Evolutionary conservation across 2,113 vertebrate species (phyloP), one percentile per base, ranked within the genome.

Genomic region (Zingel zingel): DNA sequence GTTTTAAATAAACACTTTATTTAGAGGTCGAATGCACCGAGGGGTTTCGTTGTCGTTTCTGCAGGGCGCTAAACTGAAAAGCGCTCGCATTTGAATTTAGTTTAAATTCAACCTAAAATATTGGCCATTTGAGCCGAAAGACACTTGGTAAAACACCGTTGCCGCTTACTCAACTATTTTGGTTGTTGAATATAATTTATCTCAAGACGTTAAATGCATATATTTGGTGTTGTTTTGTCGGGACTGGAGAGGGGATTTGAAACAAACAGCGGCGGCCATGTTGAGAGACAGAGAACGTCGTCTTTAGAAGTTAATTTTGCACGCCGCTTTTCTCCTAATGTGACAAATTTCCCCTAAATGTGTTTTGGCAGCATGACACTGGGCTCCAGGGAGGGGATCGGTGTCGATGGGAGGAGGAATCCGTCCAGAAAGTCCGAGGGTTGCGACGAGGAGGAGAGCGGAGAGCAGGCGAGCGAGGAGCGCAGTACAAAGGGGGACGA

Each of bases 201-300:
- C 45, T 59, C 3, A 19, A 69, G 33, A 69, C 63, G 77, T 79
- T 84, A 79, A 87, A 88, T 90, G 61, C 63, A 79, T 88, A 90
- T 91, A 87, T 95, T 95, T 95, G 94, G 94, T 93, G 94, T 95
- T 96, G 95, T 96, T 96, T 95, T 94, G 96, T 96, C 96, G 96
- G 97, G 97, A 98, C 97, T 79, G 94, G 95, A 94, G 96, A 97
- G 96, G 96, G 97, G 96, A 97, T 97, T 97, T 97, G 97, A 97
- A 96, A 98, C 97, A 99, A 99, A 99, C 98, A 98, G 97, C 97
- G 98, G 98, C 98, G 97, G 98, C 98, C 98, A 99, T 99, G 98
- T 99, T 99, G 98, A 97, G 97, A 96, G 96, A 95, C 93, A 96
- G 94, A 90, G 88, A 92, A 93, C 93, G 92, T 88, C 93, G 94